Base-by-base conservation (phyloP, 2,888 invertebrate genomes). In the Dugesia japonica region DNA sequence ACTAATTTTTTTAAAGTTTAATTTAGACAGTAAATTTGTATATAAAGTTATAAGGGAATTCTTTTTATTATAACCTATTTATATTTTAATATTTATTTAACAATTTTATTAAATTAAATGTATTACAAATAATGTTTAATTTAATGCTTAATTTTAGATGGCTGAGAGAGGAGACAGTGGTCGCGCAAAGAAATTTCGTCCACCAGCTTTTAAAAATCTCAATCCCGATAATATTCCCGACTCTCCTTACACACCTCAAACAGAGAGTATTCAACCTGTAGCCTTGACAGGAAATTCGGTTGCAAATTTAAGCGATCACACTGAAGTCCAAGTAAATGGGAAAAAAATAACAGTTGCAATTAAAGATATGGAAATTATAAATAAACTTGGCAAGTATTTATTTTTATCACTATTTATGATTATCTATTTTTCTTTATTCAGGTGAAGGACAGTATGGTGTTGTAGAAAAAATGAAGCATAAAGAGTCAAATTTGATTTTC, bases 401-500 rank as follows among this genome's bases (percentile, higher is more conserved):
- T n/a, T 9, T 13, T 23, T n/a, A 7, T 13, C 1, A n/a, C 17
- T 31, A 31, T 7, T 7, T 31, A 4, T 31, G 4, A 20, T 56
- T 9, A 7, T 7, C 23, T 56, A 20, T n/a, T 42, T 13, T 75
- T 42, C 1, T 26, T 75, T 4, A 27, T 23, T 27, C 56, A 76
- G 76, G 76, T 26, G 76, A 76, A 28, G 76, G 76, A 17, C 31
- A 71, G 23, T 76, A 71, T 26, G 76, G 76, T 20, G 28, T 23
- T 1, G 76, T 76, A 1, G 76, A 76, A 31, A 56, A 71, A 15
- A 23, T 73, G 26, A 42, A n/a, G 15, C 76, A 76, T 28, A 71
- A 20, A 28, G 28, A n/a, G 0, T 76, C 76, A 1, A 26, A 20
- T 28, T 26, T 56, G 28, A 71, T 27, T n/a, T 76, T 76, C 26